Evolutionary conservation across 2,797 vertebrate genomes (phyloP).

Genomic region (Sebastes diaconus): DNA sequence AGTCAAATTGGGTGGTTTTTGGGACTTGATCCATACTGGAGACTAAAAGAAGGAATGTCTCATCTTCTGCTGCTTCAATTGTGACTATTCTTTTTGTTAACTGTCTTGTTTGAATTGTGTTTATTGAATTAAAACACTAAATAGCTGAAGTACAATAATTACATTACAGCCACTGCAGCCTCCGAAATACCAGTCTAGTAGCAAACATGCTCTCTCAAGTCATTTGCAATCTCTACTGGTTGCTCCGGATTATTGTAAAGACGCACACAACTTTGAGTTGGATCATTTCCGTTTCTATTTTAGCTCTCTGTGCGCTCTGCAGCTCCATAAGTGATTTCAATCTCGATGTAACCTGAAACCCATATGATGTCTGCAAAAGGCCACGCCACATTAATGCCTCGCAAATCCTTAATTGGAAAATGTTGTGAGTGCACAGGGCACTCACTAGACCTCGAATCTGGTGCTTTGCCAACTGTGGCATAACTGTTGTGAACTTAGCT

Average conservation of each 20-base stretch:
- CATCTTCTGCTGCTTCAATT: not conserved
- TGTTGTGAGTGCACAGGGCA: slow-evolving; percentile 52
- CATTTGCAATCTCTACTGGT: slow-evolving; percentile 53
- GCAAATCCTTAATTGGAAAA: slow-evolving; percentile 73
- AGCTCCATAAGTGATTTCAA: slow-evolving; percentile 46
- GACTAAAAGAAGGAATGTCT: not conserved
- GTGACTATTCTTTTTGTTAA: not conserved
- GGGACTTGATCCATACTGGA: not conserved
- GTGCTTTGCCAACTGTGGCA: slow-evolving; percentile 55
- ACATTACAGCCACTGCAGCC: not conserved
- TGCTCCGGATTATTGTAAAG: slow-evolving; percentile 60
- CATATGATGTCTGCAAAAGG: slow-evolving; percentile 55
- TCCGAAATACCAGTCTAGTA: slow-evolving; percentile 10
- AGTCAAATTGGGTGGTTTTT: too few relatives aligned
- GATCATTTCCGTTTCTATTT: slow-evolving; percentile 55
- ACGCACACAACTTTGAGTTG: slow-evolving; percentile 58
- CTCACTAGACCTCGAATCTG: slow-evolving; percentile 39
- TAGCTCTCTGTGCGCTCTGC: slow-evolving; percentile 12
- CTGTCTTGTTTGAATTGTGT: too few relatives aligned
- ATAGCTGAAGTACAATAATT: not conserved
- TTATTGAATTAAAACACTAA: not conserved
- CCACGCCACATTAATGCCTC: slow-evolving; percentile 61
- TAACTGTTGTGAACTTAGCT: slow-evolving; percentile 50
- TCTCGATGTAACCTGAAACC: slow-evolving; percentile 69
- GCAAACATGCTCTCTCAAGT: slow-evolving; percentile 19